Base-by-base conservation (phyloP, 2,797 vertebrate species). In the Clarias fuscus region DNA sequence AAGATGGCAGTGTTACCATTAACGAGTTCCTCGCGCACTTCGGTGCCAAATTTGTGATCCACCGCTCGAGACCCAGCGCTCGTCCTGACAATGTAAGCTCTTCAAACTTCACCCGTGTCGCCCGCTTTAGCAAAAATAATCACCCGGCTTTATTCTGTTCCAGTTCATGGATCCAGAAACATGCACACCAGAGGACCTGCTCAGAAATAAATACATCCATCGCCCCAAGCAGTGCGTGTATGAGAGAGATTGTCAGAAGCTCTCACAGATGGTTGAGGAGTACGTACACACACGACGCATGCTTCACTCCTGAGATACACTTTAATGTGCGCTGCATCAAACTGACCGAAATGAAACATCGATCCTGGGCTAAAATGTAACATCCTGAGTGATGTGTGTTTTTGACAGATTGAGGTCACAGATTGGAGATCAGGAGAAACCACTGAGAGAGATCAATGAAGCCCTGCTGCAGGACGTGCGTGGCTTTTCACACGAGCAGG, bases 1-100 rank as follows among this genome's bases (percentile, higher is more conserved):
- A 95, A 82, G 95, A 95, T 18, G 97, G 96, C 80, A 92, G 92
- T 82, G 94, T 99, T 84, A 98, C 97, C 0, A 93, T 97, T 78
- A 93, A 93, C 1, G 97, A 98, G 90, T 98, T 99, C 90, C 94
- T 99, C 40, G 96, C 95, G 11, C 93, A 98, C 89, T 97, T 99
- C 87, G 94, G 96, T 89, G 96, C 98, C 48, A 96, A 97, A 15
- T 92, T 97, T 89, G 93, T 96, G 43, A 97, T 98, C 90, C 97
- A 98, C 89, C 97, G 96, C 89, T 96, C 97, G 72, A 94, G 97
- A n/a, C 96, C 97, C 80, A 99, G 98, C 87, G 92, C 96, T 14
- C 91, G 97, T 77, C 96, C 97, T 89, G 93, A 92, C 83, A 96
- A 88, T 83, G 98, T 99, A 94, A 94, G 86, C 67, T 67, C 15